Evolutionary conservation across 1,140 invertebrate species (phyloP).

Genomic region (Platyscapa corneri): DNA sequence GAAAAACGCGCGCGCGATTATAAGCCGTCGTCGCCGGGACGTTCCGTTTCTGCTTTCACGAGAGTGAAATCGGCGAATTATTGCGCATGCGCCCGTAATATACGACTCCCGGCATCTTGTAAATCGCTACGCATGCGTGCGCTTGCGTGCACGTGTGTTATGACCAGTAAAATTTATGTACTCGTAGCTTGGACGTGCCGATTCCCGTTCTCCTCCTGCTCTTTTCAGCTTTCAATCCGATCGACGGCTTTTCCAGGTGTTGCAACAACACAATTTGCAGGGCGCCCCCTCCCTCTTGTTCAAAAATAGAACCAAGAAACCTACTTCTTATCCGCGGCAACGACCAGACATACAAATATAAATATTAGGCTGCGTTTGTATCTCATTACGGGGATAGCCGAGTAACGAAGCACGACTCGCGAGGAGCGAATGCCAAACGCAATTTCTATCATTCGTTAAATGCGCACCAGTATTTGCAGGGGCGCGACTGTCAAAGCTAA

Average conservation of each 20-base stretch:
- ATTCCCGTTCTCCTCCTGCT: background rate
- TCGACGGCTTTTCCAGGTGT: background rate
- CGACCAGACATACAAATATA: too few species aligned
- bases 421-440: too few species aligned
- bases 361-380: too few species aligned
- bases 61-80: slow-evolving; percentile 63
- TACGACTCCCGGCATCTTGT: background rate
- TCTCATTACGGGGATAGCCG: too few species aligned
- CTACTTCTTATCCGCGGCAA: too few species aligned
- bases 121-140: background rate
- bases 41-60: slow-evolving; percentile 69
- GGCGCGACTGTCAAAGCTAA: too few species aligned
- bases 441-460: too few species aligned
- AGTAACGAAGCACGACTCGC: too few species aligned
- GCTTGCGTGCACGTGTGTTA: background rate
- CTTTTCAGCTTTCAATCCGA: background rate
- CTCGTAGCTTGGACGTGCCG: background rate
- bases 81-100: slow-evolving; percentile 10
- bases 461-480: too few species aligned
- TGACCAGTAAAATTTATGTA: background rate
- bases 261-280: too few species aligned
- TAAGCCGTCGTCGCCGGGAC: slow-evolving; percentile 53
- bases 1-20: background rate
- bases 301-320: too few species aligned
- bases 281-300: too few species aligned